Percentiles rank a stretch among this genome's conserved stretches.
Evolutionary conservation across 2,797 vertebrate genomes (phyloP).

Genomic region (Hapalemur alaotrensis): DNA sequence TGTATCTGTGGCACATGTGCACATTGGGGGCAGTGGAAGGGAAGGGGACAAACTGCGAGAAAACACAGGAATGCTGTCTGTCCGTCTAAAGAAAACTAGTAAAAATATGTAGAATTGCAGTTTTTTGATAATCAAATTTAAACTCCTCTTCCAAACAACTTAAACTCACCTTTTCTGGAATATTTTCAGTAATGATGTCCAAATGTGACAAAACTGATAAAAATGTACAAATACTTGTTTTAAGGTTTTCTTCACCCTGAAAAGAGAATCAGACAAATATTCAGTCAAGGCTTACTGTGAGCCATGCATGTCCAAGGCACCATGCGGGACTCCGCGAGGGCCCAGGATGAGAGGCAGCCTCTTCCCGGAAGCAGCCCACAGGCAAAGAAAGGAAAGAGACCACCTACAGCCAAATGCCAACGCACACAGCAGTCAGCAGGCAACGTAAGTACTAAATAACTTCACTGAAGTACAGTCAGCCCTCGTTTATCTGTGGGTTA

Average conservation of each 20-base stretch:
- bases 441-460: too few relatives aligned
- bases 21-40: rapidly evolving
- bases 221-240: conserved; percentile 95
- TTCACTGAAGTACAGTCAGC: neutral
- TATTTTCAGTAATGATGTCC: conserved; percentile 88
- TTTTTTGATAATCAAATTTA: neutral
- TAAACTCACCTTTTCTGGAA: conserved; percentile 88
- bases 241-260: conserved; percentile 91
- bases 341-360: neutral
- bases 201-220: conserved; percentile 94
- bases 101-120: neutral
- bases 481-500: neutral
- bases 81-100: neutral
- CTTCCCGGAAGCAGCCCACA: neutral
- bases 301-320: rapidly evolving
- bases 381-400: neutral
- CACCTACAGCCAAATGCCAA: neutral
- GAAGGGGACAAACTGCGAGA: neutral
- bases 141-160: neutral
- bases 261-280: neutral
- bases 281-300: neutral
- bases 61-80: neutral
- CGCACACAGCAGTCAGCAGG: neutral
- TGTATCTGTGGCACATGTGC: too few relatives aligned
- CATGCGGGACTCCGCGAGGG: rapidly evolving